Percentiles rank a stretch among this genome's conserved stretches.
Evolutionary conservation across 92 coral and sea anemone species (phyloP).

Genomic region (Palythoa grandiflora): DNA sequence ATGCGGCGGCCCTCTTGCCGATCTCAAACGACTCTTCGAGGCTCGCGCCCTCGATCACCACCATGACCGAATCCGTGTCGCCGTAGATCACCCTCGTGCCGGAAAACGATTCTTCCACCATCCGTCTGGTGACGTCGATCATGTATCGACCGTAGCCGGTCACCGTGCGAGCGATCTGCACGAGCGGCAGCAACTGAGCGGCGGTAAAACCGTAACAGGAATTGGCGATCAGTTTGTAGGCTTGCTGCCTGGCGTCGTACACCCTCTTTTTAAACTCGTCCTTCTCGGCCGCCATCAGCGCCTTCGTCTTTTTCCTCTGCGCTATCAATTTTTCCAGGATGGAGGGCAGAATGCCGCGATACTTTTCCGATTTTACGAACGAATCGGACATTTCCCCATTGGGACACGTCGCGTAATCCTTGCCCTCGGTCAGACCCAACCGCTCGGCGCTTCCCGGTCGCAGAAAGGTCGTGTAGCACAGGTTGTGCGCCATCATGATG

Average conservation of each 20-base stretch:
- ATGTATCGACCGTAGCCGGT: slow-evolving; percentile 7
- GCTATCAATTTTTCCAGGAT: background rate
- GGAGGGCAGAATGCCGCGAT: background rate
- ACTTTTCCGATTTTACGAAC: background rate
- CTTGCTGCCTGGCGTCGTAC: background rate
- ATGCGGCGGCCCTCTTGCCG: background rate
- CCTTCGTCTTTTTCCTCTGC: background rate
- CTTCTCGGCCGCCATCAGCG: slow-evolving; percentile 15
- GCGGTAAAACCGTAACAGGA: slow-evolving; percentile 13
- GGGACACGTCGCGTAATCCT: background rate
- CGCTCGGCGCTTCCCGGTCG: background rate
- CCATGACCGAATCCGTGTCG: background rate
- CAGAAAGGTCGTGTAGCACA: background rate
- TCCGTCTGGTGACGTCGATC: background rate
- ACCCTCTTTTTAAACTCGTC: slow-evolving; percentile 21
- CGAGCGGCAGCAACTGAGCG: background rate
- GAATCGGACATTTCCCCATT: background rate
- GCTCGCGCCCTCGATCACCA: background rate
- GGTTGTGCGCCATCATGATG: background rate
- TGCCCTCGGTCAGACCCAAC: background rate
- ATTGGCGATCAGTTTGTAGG: slow-evolving; percentile 1
- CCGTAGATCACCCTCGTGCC: background rate
- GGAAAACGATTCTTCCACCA: background rate
- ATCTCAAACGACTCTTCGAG: background rate
- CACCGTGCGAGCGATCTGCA: slow-evolving; percentile 14